phyloP scores from a whole-genome alignment of 2,888 invertebrate species.

The Pseudeuparius sepicola region DNA sequence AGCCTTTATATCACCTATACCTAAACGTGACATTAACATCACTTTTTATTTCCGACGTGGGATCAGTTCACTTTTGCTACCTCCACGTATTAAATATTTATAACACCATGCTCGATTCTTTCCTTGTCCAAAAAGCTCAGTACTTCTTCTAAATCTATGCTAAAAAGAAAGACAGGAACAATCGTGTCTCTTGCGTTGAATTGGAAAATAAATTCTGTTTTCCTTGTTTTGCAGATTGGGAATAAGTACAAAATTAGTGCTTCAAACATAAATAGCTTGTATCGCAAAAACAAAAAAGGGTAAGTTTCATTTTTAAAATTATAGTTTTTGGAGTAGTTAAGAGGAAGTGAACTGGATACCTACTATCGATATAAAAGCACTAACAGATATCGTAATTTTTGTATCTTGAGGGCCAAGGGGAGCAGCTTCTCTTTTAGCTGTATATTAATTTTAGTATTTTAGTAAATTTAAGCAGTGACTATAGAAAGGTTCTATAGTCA shows the following conservation, averaged over 20 bases:
- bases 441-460: no score
- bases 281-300: conserved; percentile 99
- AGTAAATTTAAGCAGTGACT: no score
- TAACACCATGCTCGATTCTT: conserved; percentile 15
- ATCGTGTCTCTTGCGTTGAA: no score
- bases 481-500: no score
- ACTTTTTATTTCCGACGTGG: no score
- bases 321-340: conserved; percentile 32
- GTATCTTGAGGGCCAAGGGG: no score
- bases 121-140: conserved; percentile 42
- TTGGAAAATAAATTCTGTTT: conserved; percentile 49
- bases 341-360: conserved; percentile 36
- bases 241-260: conserved; percentile 99
- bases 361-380: conserved; percentile 29
- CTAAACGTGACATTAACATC: no score
- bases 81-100: conserved; percentile 29
- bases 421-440: no score
- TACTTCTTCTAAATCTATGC: conserved; percentile 46
- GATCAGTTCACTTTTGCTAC: conserved; percentile 38
- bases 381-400: no score
- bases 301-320: conserved; percentile 52
- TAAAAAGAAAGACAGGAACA: conserved; percentile 41
- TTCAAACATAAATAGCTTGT: conserved; percentile 97
- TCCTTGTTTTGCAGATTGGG: conserved; percentile 96
- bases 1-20: no score